phyloP scores from a whole-genome alignment of 2,113 vertebrate genomes.

The Psephotus haematonotus region DNA sequence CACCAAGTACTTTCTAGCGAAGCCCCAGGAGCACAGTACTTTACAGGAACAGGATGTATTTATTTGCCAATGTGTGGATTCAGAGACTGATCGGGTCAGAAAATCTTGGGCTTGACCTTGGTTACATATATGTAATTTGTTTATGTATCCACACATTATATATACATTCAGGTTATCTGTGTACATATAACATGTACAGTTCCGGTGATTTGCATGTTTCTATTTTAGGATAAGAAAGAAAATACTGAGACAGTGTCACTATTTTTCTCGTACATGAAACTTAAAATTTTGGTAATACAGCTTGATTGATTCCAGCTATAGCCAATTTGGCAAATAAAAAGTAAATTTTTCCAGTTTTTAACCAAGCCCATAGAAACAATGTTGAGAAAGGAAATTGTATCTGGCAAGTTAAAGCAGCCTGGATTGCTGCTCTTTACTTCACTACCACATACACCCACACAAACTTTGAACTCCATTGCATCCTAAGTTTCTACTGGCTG shows the following conservation, averaged over 20 bases:
- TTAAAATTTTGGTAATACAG: not conserved
- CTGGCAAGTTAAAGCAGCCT: conserved; percentile 45
- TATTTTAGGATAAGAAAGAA: not conserved
- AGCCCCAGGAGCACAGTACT: conserved; percentile 24
- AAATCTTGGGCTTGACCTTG: not conserved
- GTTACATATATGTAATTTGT: not conserved
- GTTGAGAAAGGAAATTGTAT: conserved; percentile 51
- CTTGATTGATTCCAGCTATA: not conserved
- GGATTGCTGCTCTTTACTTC: conserved; percentile 32
- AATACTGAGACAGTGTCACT: not conserved
- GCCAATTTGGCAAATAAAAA: conserved; percentile 21
- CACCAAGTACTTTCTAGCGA: conserved; percentile 24
- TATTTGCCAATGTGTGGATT: conserved; percentile 32
- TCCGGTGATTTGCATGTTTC: not conserved
- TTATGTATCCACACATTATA: not conserved
- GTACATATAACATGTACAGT: not conserved
- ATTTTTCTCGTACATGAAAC: not conserved
- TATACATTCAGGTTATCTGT: not conserved
- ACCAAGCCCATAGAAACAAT: not conserved
- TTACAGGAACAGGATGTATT: conserved; percentile 35
- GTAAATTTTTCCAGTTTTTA: conserved; percentile 5
- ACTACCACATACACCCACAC: conserved; percentile 36
- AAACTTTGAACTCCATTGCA: conserved; percentile 42
- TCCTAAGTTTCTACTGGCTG: conserved; percentile 31
- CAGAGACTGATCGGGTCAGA: not conserved